Base-by-base conservation (phyloP, 2,113 vertebrate genomes). In the Petaurus breviceps region DNA sequence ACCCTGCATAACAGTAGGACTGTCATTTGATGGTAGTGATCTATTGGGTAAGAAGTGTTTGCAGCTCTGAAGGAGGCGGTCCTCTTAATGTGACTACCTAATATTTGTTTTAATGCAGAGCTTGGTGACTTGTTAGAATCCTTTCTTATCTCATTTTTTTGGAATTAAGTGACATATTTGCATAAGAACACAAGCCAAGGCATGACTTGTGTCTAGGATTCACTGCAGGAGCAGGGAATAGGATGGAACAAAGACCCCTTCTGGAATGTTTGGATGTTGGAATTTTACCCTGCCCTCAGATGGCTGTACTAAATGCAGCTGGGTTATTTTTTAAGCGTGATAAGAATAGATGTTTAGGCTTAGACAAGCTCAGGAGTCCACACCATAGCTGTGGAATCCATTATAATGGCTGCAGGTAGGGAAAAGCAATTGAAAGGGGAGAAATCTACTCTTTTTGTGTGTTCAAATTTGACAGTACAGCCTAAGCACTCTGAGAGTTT, bases 251-350 rank as follows among this genome's bases (percentile, higher is more conserved):
- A 90, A 96, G 92, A 53, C 22, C 93, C 93, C 51, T 43, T 92
- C 96, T 37, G 46, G 91, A 94, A 89, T 9, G 37, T 7, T 23
- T 52, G 91, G n/a, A 90, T 51, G 50, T 92, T 94, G 95, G 37
- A 61, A 26, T 94, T 84, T 94, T 89, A 14, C 31, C 55, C 22
- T 93, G 54, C 10, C 89, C 93, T 96, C 93, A 8, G n/a, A 43
- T 8, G 47, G 31, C 90, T 9, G 19, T 93, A 50, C 7, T 23
- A 55, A 31, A 84, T 94, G 4, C 91, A 96, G 92, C 16, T 49
- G 51, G 8, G 46, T 91, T 93, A 93, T 96, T 96, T 97, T 96
- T 84, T 96, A 92, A 93, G 91, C 94, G 51, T 51, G 53, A 10
- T 92, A n/a, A 28, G 90, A 91, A 57, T 94, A 84, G 49, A 92